Conservation (phyloP, 2,888 invertebrate genomes). For the Arge pagana region DNA sequence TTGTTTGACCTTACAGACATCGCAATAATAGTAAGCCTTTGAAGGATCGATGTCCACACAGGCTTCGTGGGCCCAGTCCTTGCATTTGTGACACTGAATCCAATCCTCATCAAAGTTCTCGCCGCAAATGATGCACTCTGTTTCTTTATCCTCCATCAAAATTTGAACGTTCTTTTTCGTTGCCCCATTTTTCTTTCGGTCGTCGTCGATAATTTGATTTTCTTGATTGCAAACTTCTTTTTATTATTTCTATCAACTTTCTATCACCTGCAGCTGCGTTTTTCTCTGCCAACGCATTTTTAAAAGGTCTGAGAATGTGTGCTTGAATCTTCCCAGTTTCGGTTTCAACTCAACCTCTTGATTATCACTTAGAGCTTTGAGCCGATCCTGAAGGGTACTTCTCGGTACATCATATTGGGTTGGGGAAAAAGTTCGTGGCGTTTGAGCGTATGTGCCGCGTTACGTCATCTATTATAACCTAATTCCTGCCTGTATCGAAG, state of each 20-base stretch:
- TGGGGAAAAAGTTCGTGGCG: no score
- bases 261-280: not conserved
- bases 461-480: no score
- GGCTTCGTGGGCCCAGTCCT: conserved; percentile 6
- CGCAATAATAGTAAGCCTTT: not conserved
- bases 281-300: not conserved
- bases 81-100: conserved; percentile 7
- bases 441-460: no score
- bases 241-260: no score
- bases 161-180: not conserved
- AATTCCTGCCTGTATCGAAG: no score
- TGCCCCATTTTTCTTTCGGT: not conserved
- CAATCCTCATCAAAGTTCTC: conserved; percentile 6
- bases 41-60: conserved; percentile 1
- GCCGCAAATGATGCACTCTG: conserved; percentile 3
- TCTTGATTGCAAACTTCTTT: no score
- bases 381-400: conserved; percentile 3
- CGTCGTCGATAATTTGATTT: not conserved
- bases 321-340: no score
- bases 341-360: no score
- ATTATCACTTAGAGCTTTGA: not conserved
- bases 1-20: not conserved
- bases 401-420: not conserved
- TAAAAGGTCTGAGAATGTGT: no score
- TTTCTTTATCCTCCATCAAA: no score